Evolutionary conservation across 2,888 invertebrate genomes (phyloP).

Genomic region (Synergus umbraculus): DNA sequence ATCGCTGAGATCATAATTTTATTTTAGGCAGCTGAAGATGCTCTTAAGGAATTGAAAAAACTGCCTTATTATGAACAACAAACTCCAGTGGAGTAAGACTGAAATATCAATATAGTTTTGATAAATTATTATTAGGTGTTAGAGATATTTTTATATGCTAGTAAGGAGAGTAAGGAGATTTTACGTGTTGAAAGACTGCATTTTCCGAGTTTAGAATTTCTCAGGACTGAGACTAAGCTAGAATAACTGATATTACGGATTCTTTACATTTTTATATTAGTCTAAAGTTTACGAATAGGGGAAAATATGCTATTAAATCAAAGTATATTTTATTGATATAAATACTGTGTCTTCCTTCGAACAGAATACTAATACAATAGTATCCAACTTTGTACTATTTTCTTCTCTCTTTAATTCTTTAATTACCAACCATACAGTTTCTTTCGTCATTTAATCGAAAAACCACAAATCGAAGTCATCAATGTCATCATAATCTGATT

Average conservation of each 20-base stretch:
- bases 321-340: not conserved
- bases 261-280: not conserved
- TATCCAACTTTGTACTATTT: not conserved
- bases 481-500: constrained; percentile 21
- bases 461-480: constrained; percentile 55
- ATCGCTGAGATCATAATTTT: constrained; percentile 19
- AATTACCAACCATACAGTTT: not conserved
- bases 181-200: not conserved
- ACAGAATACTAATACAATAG: not conserved
- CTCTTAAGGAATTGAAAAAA: constrained; percentile 54
- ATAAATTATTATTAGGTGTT: not conserved
- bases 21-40: constrained; percentile 55
- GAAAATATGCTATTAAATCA: not conserved
- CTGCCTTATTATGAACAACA: constrained; percentile 57
- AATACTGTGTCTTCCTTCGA: not conserved
- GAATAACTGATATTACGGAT: not conserved
- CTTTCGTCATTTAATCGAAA: constrained; percentile 41
- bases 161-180: too few relatives aligned
- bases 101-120: not conserved
- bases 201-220: not conserved
- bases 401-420: not conserved
- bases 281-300: not conserved
- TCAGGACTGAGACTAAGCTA: not conserved
- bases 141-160: not conserved
- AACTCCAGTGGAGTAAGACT: constrained; percentile 31